A percentile compares a stretch with the other conserved stretches of the same genome.
These are phyloP conservation scores for Xiphydria camelus DNA, from an alignment of 2,888 invertebrate species.

Conservation along the genomic window DNA sequence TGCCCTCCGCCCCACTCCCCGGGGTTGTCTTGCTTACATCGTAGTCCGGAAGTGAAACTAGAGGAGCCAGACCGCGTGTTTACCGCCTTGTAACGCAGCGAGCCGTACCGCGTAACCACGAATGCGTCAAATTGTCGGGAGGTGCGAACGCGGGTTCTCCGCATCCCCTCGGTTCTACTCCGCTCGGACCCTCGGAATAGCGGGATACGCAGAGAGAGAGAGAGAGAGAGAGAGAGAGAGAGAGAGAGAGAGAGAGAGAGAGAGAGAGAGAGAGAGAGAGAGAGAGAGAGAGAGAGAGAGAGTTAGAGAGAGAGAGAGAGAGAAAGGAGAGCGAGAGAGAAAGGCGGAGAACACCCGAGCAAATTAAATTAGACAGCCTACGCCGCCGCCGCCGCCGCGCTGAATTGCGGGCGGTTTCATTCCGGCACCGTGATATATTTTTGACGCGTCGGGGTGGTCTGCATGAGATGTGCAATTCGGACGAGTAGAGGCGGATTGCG, in stretches of 20 bases:
- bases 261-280: neutral
- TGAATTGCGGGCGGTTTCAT: conserved; percentile 38
- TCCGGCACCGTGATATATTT: conserved; percentile 31
- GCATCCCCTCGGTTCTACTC: neutral
- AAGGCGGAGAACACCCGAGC: conserved; percentile 31
- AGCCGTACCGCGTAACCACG: conserved; percentile 7
- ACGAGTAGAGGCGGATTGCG: too few species aligned
- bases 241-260: conserved; percentile 6
- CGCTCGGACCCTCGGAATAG: neutral
- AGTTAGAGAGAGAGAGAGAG: too few species aligned
- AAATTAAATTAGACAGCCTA: conserved; percentile 41
- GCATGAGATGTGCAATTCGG: too few species aligned
- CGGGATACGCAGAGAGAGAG: conserved; percentile 2
- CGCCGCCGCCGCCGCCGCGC: conserved; percentile 37
- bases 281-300: too few species aligned
- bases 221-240: conserved; percentile 3
- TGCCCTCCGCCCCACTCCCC: too few species aligned
- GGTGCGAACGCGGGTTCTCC: conserved; percentile 27
- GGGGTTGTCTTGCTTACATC: too few species aligned
- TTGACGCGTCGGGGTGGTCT: neutral
- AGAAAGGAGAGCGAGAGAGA: too few species aligned
- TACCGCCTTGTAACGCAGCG: neutral
- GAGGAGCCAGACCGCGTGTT: neutral
- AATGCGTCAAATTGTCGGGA: conserved; percentile 32
- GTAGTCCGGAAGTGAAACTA: neutral